phyloP scores from a whole-genome alignment of 2,888 invertebrate species.

The Parnassius glacialis region DNA sequence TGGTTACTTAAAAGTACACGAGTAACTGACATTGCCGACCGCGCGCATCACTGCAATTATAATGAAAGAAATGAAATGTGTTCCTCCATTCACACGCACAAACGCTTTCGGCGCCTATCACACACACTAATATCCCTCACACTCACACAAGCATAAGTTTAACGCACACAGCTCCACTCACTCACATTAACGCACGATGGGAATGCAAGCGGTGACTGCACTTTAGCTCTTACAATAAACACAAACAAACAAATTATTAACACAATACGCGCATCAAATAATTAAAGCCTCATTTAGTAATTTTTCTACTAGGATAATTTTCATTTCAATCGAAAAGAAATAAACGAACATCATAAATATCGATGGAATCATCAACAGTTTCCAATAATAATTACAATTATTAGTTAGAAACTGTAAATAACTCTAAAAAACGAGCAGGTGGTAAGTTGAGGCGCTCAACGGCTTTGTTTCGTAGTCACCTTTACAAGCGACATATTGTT shows the following conservation, averaged over 20 bases:
- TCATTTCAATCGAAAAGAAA: slow-evolving; percentile 16
- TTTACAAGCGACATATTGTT: slow-evolving; percentile 77
- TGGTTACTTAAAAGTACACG: slow-evolving; percentile 61
- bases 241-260: slow-evolving; percentile 79
- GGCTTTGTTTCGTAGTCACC: slow-evolving; percentile 77
- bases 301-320: slow-evolving; percentile 27
- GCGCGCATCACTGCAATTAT: slow-evolving; percentile 78
- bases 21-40: slow-evolving; percentile 61
- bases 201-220: slow-evolving; percentile 81
- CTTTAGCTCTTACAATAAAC: slow-evolving; percentile 78
- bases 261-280: slow-evolving; percentile 60
- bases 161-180: slow-evolving; percentile 49
- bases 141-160: slow-evolving; percentile 54
- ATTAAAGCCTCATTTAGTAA: slow-evolving; percentile 43
- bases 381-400: slow-evolving; percentile 19
- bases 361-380: slow-evolving; percentile 4
- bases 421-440: slow-evolving; percentile 61
- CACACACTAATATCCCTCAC: slow-evolving; percentile 35
- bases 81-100: slow-evolving; percentile 80
- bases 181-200: slow-evolving; percentile 62
- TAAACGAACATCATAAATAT: slow-evolving; percentile 10
- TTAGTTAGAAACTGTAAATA: slow-evolving; percentile 28
- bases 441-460: slow-evolving; percentile 66
- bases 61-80: slow-evolving; percentile 74
- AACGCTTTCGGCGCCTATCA: slow-evolving; percentile 67